Base-by-base conservation (phyloP, 1,140 invertebrate genomes). In the Musca vetustissima region DNA sequence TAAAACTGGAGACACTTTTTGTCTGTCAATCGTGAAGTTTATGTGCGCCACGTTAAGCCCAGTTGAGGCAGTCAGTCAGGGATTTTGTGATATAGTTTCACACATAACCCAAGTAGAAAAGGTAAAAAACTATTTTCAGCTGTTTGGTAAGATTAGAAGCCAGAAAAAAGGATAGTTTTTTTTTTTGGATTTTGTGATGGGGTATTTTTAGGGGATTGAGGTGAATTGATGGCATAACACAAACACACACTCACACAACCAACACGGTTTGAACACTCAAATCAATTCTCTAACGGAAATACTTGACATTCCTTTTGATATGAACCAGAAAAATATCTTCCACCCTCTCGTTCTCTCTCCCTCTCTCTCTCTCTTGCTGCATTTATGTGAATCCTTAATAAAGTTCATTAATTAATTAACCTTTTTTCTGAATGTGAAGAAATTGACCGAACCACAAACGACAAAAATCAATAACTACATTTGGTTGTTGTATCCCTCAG, bases 1-100 rank as follows among this genome's bases (percentile, higher is more conserved):
- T 59, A 59, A 59, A 59, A 59, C 55, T 59, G 55, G 55, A 59
- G 55, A 59, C 55, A 59, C 55, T 59, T 59, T n/a, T 59, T 59
- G 55, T 32, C 28, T 36, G 55, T 59, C 55, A 59, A n/a, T 32
- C 36, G 36, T 36, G 55, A 32, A 59, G 28, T 59, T 59, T 59
- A 59, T 59, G 25, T 59, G 21, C 32, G 28, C 17, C 36, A 43
- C 36, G 1, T 43, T 43, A 43, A 43, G 11, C 11, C 36, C 36
- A 43, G 36, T 43, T 43, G 36, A 43, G 36, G 36, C 36, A 43
- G 36, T 43, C 36, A 43, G 36, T 43, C 36, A 11, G 36, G 36
- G 36, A 11, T 8, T 43, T 43, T 43, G 36, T 13, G 11, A 43
- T 43, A 43, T 43, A 43, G 36, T 43, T 43, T 43, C 36, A 43